phyloP scores from a whole-genome alignment of 2,113 vertebrate species.

The Lampris incognitus region DNA sequence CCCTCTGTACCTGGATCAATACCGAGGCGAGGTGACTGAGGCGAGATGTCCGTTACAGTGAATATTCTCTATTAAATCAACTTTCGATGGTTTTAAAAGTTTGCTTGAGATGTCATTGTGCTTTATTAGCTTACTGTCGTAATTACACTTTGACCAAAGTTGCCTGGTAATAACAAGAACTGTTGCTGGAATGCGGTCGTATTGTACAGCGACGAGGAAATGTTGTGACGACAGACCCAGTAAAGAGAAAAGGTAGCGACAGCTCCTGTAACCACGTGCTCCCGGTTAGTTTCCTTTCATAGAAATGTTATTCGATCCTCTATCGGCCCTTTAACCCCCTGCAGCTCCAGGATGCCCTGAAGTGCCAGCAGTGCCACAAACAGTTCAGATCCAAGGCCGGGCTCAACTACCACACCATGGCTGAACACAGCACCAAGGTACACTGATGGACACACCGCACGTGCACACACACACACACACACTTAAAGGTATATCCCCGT shows the following conservation, averaged over 20 bases:
- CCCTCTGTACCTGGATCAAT: constrained; percentile 58
- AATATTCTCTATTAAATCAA: constrained; percentile 37
- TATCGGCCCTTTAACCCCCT: constrained; percentile 48
- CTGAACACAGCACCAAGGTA: constrained; percentile 95
- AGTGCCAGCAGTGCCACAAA: constrained; percentile 96
- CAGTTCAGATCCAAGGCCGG: constrained; percentile 98
- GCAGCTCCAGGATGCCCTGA: constrained; percentile 95
- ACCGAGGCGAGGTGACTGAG: constrained; percentile 13
- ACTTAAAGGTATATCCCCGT: neutral
- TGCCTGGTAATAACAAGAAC: constrained; percentile 29
- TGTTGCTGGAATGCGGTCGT: constrained; percentile 37
- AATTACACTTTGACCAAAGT: constrained; percentile 21
- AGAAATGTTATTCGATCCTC: constrained; percentile 37
- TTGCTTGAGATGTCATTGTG: neutral
- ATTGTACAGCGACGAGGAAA: neutral
- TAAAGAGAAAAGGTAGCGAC: constrained; percentile 22
- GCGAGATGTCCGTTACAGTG: neutral
- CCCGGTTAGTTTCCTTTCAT: constrained; percentile 22
- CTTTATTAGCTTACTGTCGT: neutral
- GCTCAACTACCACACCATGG: constrained; percentile 98
- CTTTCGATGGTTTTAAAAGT: constrained; percentile 26
- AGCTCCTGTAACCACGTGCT: neutral
- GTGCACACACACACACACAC: constrained; percentile 17
- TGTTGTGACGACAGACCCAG: constrained; percentile 13
- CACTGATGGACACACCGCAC: neutral